Evolutionary conservation across 2,113 vertebrate species (phyloP), one percentile per base, ranked within the genome.

Genomic region (Athene noctua): DNA sequence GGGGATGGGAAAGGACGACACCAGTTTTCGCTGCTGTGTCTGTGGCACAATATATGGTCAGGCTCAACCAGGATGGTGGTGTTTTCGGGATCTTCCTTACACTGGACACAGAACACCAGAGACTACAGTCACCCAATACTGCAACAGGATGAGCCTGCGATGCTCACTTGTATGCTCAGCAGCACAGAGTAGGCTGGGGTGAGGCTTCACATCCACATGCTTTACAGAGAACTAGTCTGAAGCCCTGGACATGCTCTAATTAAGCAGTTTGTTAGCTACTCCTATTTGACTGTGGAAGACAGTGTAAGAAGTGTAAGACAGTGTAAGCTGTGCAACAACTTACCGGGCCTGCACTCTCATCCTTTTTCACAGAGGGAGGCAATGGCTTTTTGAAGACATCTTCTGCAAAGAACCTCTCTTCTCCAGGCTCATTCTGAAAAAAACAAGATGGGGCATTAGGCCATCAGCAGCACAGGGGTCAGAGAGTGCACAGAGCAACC

Each of bases 371-470:
- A 21, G 97, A 96, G 40, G 99, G 99, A 90, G 99, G 98, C 71
- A 99, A 95, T 17, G 99, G 99, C 95, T 99, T 99, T 98, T 99
- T 99, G 97, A 99, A 99, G 70, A 99, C 98, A 7, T 99, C 99
- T 63, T 99, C 99, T 83, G 95, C 93, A 62, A 98, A 91, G 23
- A 92, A 72, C 36, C 97, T 97, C 83, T 95, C 98, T 68, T 98
- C 97, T 91, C 51, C 95, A 80, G 94, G 36, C 34, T 97, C 97
- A 86, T 97, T 98, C 97, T 98, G 98, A 97, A 98, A 98, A 96
- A 66, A 7, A 11, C 80, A 71, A 86, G 46, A 82, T 4, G 4
- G 4, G 29, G 27, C 42, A 80, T 96, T 63, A 96, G 81, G 27
- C 25, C 54, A 62, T 3, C 12, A n/a, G 38, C 30, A 86, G 44